Evolutionary conservation across 1,140 invertebrate genomes (phyloP).

Genomic region (Limonius californicus): DNA sequence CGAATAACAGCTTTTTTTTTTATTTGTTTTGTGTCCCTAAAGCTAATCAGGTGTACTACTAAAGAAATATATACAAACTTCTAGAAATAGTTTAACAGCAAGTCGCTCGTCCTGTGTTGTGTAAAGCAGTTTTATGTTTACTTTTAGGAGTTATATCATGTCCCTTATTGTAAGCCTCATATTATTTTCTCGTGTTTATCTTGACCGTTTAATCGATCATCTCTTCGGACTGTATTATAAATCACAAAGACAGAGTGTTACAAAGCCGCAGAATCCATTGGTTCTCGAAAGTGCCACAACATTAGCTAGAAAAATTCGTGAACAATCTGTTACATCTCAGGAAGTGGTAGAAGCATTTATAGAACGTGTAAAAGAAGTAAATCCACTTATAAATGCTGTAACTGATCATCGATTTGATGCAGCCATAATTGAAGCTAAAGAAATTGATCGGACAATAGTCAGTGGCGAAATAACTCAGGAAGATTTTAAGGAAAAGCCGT

Average conservation of each 20-base stretch:
- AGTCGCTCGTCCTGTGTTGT: too few relatives aligned
- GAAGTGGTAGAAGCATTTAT: slow-evolving; percentile 72
- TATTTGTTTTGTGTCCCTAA: too few relatives aligned
- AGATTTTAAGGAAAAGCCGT: slow-evolving; percentile 61
- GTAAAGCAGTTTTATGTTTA: too few relatives aligned
- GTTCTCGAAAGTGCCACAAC: slow-evolving; percentile 61
- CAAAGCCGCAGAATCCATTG: slow-evolving; percentile 56
- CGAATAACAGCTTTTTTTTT: too few relatives aligned
- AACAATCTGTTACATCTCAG: slow-evolving; percentile 60
- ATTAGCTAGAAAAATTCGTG: slow-evolving; percentile 63
- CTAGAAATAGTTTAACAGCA: too few relatives aligned
- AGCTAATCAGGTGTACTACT: too few relatives aligned
- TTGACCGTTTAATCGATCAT: neutral
- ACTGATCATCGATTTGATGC: slow-evolving; percentile 73
- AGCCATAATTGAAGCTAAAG: slow-evolving; percentile 71
- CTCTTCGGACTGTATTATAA: slow-evolving; percentile 56
- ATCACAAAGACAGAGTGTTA: slow-evolving; percentile 51
- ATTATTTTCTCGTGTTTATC: neutral
- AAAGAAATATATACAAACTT: too few relatives aligned
- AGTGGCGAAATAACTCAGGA: slow-evolving; percentile 52
- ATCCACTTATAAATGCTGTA: slow-evolving; percentile 74
- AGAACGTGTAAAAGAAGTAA: slow-evolving; percentile 74
- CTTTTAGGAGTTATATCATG: too few relatives aligned
- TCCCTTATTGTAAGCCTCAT: neutral
- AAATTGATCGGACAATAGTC: slow-evolving; percentile 64